phyloP scores from a whole-genome alignment of 2,888 invertebrate species.

The Xestia rhomboidea region DNA sequence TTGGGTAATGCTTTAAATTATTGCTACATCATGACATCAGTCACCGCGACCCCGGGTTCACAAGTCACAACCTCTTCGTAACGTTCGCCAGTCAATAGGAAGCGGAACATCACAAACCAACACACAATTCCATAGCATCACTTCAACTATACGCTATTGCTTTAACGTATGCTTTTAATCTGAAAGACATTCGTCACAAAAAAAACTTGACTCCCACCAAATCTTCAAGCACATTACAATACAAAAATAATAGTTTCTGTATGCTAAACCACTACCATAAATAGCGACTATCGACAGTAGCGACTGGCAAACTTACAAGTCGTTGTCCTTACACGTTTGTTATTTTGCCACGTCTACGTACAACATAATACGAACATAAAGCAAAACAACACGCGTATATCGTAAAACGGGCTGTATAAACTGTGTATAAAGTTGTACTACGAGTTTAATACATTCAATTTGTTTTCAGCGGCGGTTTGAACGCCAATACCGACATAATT shows the following conservation, averaged over 20 bases:
- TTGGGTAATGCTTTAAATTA: neutral
- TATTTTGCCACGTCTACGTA: conserved; percentile 59
- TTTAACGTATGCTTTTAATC: too few relatives aligned
- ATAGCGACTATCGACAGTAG: conserved; percentile 41
- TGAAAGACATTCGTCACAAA: neutral
- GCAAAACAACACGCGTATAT: conserved; percentile 82
- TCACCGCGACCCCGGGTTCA: neutral
- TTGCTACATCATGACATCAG: neutral
- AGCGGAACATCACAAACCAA: neutral
- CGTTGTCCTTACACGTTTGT: conserved; percentile 54
- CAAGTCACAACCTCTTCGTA: conserved; percentile 13
- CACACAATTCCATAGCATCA: neutral
- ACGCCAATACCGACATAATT: conserved; percentile 76
- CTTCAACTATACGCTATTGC: neutral
- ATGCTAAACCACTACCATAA: conserved; percentile 44
- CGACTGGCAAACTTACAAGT: conserved; percentile 59
- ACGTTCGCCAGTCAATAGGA: neutral
- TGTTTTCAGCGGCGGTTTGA: conserved; percentile 77
- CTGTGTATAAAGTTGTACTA: conserved; percentile 76
- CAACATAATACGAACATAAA: conserved; percentile 78
- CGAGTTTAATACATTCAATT: conserved; percentile 84
- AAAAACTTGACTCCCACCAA: neutral
- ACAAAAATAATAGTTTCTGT: conserved; percentile 43
- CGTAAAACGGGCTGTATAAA: conserved; percentile 80
- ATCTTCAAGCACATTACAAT: conserved; percentile 23